Percentiles rank a stretch among this genome's conserved stretches.
Evolutionary conservation across 2,113 vertebrate genomes (phyloP).

Genomic region (Lophotis ruficrista): DNA sequence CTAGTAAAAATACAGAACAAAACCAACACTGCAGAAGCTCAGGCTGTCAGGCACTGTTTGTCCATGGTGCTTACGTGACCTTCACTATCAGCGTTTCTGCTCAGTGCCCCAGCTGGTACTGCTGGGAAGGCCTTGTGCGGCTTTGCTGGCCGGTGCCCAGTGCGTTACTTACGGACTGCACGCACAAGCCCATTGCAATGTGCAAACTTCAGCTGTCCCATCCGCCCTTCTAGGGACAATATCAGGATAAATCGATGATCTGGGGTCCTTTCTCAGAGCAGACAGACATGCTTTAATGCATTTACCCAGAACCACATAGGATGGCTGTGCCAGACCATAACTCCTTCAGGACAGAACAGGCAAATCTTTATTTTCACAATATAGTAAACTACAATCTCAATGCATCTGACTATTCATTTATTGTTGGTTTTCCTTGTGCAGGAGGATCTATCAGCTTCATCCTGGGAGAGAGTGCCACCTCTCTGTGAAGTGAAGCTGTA

Average conservation of each 20-base stretch:
- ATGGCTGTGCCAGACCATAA: neutral
- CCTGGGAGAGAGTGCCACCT: neutral
- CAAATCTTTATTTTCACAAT: neutral
- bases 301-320: neutral
- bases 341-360: neutral
- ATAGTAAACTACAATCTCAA: neutral
- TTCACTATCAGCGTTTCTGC: neutral
- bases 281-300: neutral
- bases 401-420: neutral
- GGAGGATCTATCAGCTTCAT: neutral
- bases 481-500: neutral
- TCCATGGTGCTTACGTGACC: neutral
- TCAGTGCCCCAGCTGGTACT: neutral
- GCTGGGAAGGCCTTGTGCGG: neutral
- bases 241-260: neutral
- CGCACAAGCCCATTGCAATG: fast-evolving
- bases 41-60: conserved; percentile 8
- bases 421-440: neutral
- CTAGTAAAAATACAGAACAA: conserved; percentile 3
- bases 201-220: neutral
- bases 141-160: neutral
- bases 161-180: neutral
- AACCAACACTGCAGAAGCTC: conserved; percentile 22
- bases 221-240: neutral
- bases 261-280: neutral